Percentiles rank a stretch among this genome's conserved stretches.
Evolutionary conservation across 1,140 invertebrate species (phyloP).

Genomic region (Pectinophora gossypiella): DNA sequence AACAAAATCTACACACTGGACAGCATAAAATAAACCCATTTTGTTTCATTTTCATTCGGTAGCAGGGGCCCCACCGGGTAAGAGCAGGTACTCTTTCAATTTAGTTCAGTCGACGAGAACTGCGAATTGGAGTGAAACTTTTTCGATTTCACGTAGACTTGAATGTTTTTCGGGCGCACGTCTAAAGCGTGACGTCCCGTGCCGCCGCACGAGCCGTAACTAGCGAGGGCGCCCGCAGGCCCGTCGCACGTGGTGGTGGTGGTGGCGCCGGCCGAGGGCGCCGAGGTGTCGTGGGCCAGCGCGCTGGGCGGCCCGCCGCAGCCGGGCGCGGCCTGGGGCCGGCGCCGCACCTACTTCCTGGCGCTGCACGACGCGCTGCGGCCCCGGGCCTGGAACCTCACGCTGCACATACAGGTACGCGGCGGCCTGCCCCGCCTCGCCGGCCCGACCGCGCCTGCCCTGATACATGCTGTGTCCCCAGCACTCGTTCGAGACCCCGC

Average conservation of each 20-base stretch:
- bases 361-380: slow-evolving; percentile 29
- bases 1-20: too few relatives aligned
- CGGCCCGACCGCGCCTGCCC: slow-evolving; percentile 3
- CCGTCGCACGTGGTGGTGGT: slow-evolving; percentile 27
- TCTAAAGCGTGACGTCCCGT: neutral
- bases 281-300: slow-evolving; percentile 13
- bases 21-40: too few relatives aligned
- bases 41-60: too few relatives aligned
- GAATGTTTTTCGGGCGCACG: neutral
- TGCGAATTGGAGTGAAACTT: too few relatives aligned
- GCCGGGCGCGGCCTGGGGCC: slow-evolving; percentile 23
- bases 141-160: too few relatives aligned
- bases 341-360: slow-evolving; percentile 45
- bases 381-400: slow-evolving; percentile 17
- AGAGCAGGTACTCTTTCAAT: too few relatives aligned
- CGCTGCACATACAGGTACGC: slow-evolving; percentile 13
- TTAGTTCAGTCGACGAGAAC: too few relatives aligned
- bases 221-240: too few relatives aligned
- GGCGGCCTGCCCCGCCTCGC: neutral
- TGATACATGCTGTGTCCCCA: too few relatives aligned
- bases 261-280: slow-evolving; percentile 26
- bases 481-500: slow-evolving; percentile 9
- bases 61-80: too few relatives aligned
- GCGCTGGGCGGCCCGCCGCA: slow-evolving; percentile 17
- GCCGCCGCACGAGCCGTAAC: too few relatives aligned